Evolutionary conservation across 2,797 vertebrate species (phyloP).

Genomic region (Erpetoichthys calabaricus): DNA sequence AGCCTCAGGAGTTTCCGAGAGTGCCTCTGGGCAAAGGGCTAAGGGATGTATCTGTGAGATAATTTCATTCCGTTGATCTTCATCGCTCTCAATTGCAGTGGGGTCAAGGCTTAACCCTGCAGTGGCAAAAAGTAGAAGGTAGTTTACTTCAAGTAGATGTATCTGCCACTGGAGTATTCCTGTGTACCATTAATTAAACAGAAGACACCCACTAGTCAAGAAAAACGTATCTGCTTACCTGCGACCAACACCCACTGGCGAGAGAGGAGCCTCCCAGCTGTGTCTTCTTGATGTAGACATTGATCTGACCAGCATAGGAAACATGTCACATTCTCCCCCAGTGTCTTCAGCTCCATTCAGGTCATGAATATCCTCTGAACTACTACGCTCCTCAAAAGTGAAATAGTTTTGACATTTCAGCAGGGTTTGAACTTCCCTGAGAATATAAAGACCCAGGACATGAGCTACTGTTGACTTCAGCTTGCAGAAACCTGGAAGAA

Average conservation of each 20-base stretch:
- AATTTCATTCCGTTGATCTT: conserved; percentile 44
- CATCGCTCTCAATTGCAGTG: conserved; percentile 47
- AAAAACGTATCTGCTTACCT: conserved; percentile 43
- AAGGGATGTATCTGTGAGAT: conserved; percentile 5
- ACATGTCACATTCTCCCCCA: conserved; percentile 36
- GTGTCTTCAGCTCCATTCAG: conserved; percentile 15
- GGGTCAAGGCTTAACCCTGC: conserved; percentile 67
- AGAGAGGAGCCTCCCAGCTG: conserved; percentile 71
- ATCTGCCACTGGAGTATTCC: too few species aligned
- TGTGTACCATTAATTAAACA: too few species aligned
- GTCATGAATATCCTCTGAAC: conserved; percentile 9
- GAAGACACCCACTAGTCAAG: neutral
- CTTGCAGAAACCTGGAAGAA: conserved; percentile 6
- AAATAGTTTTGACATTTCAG: conserved; percentile 7
- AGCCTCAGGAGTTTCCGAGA: conserved; percentile 5
- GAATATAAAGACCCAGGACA: conserved; percentile 23
- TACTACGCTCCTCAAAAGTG: neutral
- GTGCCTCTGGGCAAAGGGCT: conserved; percentile 16
- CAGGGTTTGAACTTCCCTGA: conserved; percentile 21
- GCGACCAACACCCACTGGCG: conserved; percentile 50
- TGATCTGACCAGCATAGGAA: conserved; percentile 54
- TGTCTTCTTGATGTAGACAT: conserved; percentile 64
- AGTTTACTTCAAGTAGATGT: too few species aligned
- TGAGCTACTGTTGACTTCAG: conserved; percentile 8
- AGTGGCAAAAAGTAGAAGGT: conserved; percentile 2